phyloP scores from a whole-genome alignment of 2,113 vertebrate species.

The Todiramphus chloris region DNA sequence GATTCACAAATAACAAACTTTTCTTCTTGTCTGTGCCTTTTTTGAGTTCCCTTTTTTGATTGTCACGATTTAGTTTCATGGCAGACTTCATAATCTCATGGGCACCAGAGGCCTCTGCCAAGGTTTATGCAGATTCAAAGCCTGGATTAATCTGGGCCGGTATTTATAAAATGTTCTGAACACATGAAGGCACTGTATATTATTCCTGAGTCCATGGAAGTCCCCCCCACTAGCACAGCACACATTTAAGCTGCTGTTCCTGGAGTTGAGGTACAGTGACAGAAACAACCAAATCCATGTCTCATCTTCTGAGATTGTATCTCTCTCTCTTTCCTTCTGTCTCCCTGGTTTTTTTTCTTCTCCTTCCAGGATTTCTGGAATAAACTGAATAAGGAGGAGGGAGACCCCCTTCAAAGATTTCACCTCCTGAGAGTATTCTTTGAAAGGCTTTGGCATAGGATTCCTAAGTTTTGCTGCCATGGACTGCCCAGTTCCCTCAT shows the following conservation, averaged over 20 bases:
- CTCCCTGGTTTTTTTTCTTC: neutral
- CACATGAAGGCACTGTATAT: neutral
- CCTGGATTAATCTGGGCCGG: constrained; percentile 13
- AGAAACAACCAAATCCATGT: neutral
- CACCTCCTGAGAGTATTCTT: neutral
- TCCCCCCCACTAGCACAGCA: neutral
- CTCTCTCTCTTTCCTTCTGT: neutral
- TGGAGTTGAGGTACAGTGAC: neutral
- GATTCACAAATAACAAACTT: neutral
- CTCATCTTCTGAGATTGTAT: neutral
- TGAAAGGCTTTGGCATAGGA: neutral
- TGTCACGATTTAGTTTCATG: neutral
- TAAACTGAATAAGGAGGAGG: neutral
- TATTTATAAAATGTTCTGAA: constrained; percentile 43
- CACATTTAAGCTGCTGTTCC: neutral
- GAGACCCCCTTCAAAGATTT: constrained; percentile 32
- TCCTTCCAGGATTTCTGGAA: neutral
- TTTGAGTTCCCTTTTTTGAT: neutral
- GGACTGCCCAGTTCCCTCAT: neutral
- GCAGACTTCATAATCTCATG: constrained; percentile 24
- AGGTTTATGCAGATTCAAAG: constrained; percentile 63
- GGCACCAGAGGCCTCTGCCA: constrained; percentile 36
- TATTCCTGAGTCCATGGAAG: neutral
- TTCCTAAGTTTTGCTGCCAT: neutral
- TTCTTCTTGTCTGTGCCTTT: neutral